Evolutionary conservation across 2,888 invertebrate species (phyloP), one percentile per base, ranked within the genome.

Genomic region (Pseudanteris insignis): DNA sequence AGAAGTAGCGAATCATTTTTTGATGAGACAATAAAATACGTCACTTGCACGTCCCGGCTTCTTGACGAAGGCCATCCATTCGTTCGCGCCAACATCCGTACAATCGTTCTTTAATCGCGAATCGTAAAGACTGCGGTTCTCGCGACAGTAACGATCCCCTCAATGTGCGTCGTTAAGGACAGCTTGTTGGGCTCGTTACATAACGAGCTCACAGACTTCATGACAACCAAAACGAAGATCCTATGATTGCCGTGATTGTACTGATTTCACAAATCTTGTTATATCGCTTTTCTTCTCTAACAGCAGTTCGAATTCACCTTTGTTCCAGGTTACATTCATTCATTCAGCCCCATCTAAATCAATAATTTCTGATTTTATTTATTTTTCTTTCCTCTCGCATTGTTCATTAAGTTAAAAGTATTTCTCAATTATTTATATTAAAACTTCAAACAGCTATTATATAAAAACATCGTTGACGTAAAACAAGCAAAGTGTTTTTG

Each of bases 121-220:
- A 54, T 58, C 53, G 40, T 58, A 58, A 63, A 63, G 63, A 58
- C 53, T 46, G 48, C 57, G 43, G 24, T 34, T 41, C 48, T 51
- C 43, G 28, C 46, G 51, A 51, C 59, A 46, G 47, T 63, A 63
- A 63, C 63, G 48, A 63, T 43, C 46, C 53, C 47, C 53, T 51
- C 57, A 47, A 36, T 34, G 48, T 33, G 50, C 54, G 36, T 55
- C 59, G 59, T 63, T 55, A 55, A 55, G 55, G 50, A 63, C 55
- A 55, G 59, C 63, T 63, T 63, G 59, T 63, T 55, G 53, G 63
- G 54, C 59, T 59, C 63, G 53, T 59, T 60, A 60, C 51, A 38
- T 55, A 60, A 59, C 63, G 63, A 63, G 55, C 55, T 25, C 25
- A 8, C 37, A 14, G 43, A 41, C 55, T 63, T 54, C 50, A 59